Evolutionary conservation across 2,888 invertebrate species (phyloP), one percentile per base, ranked within the genome.

Genomic region (Tipula confusa): DNA sequence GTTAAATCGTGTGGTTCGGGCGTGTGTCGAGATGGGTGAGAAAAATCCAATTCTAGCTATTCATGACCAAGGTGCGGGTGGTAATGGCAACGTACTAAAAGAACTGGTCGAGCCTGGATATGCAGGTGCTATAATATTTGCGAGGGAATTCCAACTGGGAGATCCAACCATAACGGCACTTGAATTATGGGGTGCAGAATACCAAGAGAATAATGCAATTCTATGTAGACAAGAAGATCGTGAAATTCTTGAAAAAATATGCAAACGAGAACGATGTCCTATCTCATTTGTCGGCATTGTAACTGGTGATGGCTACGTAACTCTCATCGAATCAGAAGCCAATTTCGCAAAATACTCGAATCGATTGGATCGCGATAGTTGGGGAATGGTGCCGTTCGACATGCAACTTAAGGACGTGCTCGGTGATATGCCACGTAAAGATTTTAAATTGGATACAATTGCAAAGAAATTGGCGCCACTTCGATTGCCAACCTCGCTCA

Each of bases 1-100:
- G 89, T 90, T 99, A 38, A 98, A 99, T 89, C 92, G 99, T 84
- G 94, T 98, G 1, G 96, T 99, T 0, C 92, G 98, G 85, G 96
- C 96, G 0, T 99, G 99, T 87, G 91, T 97, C 36, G 99, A 99
- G 90, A 90, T 95, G 88, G 93, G 93, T 0, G 91, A 92, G 0
- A 90, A 91, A 13, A 98, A 99, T 90, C 98, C 98, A 1, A 97
- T 99, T 86, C 92, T 86, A 95, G 98, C 92, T 0, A 98, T 99
- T 86, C 99, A 99, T 88, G 99, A 99, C 90, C 99, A 99, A 86
- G 99, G 99, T 24, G 99, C 99, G 7, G 99, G 99, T n/a, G 99
- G 99, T 31, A 97, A 97, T 88, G 97, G 98, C 1, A 99, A 99
- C 88, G 99, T 99, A 0, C 89, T 99, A 33, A 99, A 99, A 88